Percentiles rank a stretch among this genome's conserved stretches.
Evolutionary conservation across 2,888 invertebrate genomes (phyloP).

Genomic region (Panzeria rudis): DNA sequence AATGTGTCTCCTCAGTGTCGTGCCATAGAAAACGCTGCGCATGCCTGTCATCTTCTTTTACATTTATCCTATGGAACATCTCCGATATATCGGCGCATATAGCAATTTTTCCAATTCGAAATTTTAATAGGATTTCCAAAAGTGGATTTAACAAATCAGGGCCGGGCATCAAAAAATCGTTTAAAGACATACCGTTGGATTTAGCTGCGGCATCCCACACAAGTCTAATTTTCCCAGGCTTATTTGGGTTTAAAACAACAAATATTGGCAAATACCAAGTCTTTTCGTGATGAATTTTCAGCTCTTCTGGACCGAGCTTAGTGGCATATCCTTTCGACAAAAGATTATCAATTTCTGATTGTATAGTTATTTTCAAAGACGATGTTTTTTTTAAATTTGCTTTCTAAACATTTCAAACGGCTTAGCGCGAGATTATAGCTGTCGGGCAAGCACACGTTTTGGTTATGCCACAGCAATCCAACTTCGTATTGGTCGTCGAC

Average conservation of each 20-base stretch:
- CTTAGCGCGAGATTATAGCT: not conserved
- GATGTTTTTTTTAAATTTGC: too few species aligned
- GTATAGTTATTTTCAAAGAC: too few species aligned
- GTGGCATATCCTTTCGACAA: too few species aligned
- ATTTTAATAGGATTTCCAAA: not conserved
- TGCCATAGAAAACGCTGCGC: slow-evolving; percentile 66
- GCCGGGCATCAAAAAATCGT: slow-evolving; percentile 71
- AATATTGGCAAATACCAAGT: too few species aligned
- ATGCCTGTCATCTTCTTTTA: slow-evolving; percentile 62
- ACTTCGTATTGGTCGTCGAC: slow-evolving; percentile 27
- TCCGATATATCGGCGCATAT: slow-evolving; percentile 70
- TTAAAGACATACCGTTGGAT: slow-evolving; percentile 75
- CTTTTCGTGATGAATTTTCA: too few species aligned
- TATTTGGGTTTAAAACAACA: too few species aligned
- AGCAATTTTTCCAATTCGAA: slow-evolving; percentile 59
- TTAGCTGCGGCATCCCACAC: slow-evolving; percentile 79
- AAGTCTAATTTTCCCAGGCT: slow-evolving; percentile 66
- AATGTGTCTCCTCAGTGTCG: slow-evolving; percentile 29
- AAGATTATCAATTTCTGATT: too few species aligned
- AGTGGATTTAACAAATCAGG: slow-evolving; percentile 62
- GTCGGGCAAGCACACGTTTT: slow-evolving; percentile 29
- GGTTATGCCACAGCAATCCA: slow-evolving; percentile 53
- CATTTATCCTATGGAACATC: slow-evolving; percentile 69
- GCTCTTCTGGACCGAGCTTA: too few species aligned
- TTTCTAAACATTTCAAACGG: too few species aligned